Base-by-base conservation (phyloP, 2,888 invertebrate genomes). In the Troilus luridus region DNA sequence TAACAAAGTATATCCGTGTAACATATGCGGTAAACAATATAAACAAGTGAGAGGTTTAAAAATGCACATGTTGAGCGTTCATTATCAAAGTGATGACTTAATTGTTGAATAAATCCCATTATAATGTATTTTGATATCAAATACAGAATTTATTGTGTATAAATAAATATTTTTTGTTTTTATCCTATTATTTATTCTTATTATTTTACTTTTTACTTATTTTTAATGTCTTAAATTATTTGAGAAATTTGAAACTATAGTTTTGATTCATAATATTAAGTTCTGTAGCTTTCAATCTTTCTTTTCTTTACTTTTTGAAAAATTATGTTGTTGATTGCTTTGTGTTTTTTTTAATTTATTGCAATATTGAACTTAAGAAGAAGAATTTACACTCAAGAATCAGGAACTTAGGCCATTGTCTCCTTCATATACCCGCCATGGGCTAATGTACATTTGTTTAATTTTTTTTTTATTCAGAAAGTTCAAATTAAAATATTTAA, bases 21-120 rank as follows among this genome's bases (percentile, higher is more conserved):
- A n/a, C 0, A 24, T 62, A 24, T 92, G 92, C 85, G 27, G 10
- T 24, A 91, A 91, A 88, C 41, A 10, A 14, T 91, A 91, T 67
- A 91, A 89, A 72, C 21, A 88, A 62, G 41, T n/a, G 19, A 19
- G 62, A 27, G 58, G 89, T 62, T 72, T 91, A 88, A 92, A 92
- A 89, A 21, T 60, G 5, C 91, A 91, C 58, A 58, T 89, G 14
- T 14, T 91, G 27, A 81, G 67, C 41, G 54, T 64, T 67, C 92
- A 92, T 90, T 56, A 60, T 59, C 12, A 67, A 88, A 24, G 62
- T 54, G 77, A 54, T 41, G 67, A 58, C 17, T 81, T 72, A 67
- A 54, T 24, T 27, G 19, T 59, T 58, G 21, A 54, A 17, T 58
- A n/a, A 81, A 81, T 3, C 2, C 27, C 41, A 60, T 27, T 77